Evolutionary conservation across 2,888 invertebrate genomes (phyloP).

Genomic region (Agriotes lineatus): DNA sequence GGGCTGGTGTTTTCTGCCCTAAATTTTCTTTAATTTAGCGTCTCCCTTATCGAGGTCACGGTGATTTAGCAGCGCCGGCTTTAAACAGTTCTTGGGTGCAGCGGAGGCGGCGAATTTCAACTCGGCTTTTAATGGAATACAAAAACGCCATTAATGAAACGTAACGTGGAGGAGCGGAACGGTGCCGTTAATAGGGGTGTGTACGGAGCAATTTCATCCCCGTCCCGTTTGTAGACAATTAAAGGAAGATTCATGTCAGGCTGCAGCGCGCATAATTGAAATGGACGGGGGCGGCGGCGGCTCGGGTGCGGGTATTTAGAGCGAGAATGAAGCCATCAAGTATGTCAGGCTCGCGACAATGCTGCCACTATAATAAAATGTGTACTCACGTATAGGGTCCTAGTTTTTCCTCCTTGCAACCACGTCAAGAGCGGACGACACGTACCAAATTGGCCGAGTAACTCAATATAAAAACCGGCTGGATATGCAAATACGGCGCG

Average conservation of each 20-base stretch:
- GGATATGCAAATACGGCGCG: slow-evolving; percentile 28
- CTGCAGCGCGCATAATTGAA: slow-evolving; percentile 58
- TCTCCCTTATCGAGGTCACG: not conserved
- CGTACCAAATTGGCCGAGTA: slow-evolving; percentile 25
- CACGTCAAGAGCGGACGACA: slow-evolving; percentile 17
- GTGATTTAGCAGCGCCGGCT: not conserved
- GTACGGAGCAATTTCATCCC: slow-evolving; percentile 43
- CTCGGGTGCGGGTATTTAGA: slow-evolving; percentile 43
- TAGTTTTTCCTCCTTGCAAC: slow-evolving; percentile 13
- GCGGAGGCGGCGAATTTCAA: slow-evolving; percentile 18
- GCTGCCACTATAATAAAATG: slow-evolving; percentile 37
- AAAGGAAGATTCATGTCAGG: slow-evolving; percentile 57
- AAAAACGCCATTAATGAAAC: slow-evolving; percentile 39
- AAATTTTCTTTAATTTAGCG: not conserved
- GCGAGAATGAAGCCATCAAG: slow-evolving; percentile 49
- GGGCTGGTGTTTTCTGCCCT: too few relatives aligned
- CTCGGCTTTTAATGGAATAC: slow-evolving; percentile 31
- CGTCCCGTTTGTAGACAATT: slow-evolving; percentile 54
- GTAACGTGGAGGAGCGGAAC: slow-evolving; percentile 32
- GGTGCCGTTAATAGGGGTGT: slow-evolving; percentile 35
- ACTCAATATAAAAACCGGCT: slow-evolving; percentile 2
- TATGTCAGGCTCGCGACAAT: slow-evolving; percentile 34
- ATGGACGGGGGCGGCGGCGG: slow-evolving; percentile 47
- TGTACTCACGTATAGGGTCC: slow-evolving; percentile 22
- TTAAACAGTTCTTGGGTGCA: not conserved